Conservation (phyloP, 2,797 vertebrate genomes). For the Sebastes iracundus region DNA sequence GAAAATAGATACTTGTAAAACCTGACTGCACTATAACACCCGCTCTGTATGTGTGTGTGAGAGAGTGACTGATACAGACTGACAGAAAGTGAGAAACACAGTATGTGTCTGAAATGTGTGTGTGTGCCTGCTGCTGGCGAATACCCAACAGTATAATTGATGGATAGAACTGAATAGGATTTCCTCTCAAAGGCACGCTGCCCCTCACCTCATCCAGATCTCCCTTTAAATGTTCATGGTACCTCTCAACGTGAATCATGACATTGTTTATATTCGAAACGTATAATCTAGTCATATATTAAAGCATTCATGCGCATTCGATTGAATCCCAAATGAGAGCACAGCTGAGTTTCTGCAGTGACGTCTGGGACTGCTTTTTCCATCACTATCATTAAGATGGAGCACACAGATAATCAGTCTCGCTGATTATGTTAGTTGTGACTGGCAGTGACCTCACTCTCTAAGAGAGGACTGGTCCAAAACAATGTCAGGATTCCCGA, state of each 20-base stretch:
- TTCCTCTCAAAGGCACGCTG: constrained; percentile 6
- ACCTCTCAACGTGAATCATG: constrained; percentile 1
- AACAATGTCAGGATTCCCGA: constrained; percentile 18
- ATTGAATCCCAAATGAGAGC: constrained; percentile 8
- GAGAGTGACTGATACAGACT: background rate
- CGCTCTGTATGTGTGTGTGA: background rate
- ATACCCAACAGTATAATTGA: constrained; percentile 1
- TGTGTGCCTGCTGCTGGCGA: constrained; percentile 1
- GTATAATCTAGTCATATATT: background rate
- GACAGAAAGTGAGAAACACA: background rate
- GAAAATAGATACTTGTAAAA: constrained; percentile 17
- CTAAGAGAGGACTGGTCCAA: constrained; percentile 15
- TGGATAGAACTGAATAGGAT: background rate
- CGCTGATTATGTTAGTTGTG: constrained; percentile 59
- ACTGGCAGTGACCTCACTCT: constrained; percentile 50
- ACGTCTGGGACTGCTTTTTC: constrained; percentile 33
- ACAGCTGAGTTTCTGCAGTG: constrained; percentile 22
- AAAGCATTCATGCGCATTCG: constrained; percentile 2
- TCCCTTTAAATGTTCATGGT: background rate
- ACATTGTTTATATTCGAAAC: background rate
- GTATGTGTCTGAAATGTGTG: background rate
- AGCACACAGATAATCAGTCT: constrained; percentile 50
- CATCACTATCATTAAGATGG: constrained; percentile 57
- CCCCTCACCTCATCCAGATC: background rate
- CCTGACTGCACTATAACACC: background rate